Conservation (phyloP, 2,113 vertebrate species). For the Peromyscus polionotus region DNA sequence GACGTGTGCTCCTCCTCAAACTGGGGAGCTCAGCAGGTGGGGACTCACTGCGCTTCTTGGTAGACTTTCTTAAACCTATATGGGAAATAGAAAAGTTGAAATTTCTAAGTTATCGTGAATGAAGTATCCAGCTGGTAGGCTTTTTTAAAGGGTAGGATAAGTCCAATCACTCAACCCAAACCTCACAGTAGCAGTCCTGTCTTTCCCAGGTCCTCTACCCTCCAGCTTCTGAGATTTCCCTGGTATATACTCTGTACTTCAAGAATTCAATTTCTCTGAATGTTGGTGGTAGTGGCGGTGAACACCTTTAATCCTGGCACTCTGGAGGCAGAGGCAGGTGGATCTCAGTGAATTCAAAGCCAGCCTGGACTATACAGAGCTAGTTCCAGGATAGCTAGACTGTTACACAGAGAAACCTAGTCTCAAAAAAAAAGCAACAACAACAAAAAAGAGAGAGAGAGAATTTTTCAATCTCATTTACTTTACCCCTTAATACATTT, state of each 20-base stretch:
- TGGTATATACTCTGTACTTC: neutral
- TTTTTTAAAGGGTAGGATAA: neutral
- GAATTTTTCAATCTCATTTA: neutral
- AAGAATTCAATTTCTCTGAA: neutral
- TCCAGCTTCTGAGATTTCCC: neutral
- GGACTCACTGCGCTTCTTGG: conserved; percentile 99
- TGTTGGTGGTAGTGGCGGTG: too few species aligned
- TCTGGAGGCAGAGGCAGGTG: neutral
- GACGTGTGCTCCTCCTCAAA: conserved; percentile 99
- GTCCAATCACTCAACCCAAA: neutral
- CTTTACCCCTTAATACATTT: neutral
- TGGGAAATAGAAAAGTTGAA: neutral
- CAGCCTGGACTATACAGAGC: neutral
- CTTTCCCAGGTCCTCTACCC: neutral
- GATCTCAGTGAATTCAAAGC: neutral
- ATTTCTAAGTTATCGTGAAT: conserved; percentile 7
- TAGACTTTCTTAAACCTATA: conserved; percentile 97
- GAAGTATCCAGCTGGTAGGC: neutral
- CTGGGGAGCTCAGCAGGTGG: conserved; percentile 99
- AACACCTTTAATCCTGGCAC: neutral
- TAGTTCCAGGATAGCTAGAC: neutral
- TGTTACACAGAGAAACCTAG: neutral
- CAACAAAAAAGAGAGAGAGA: too few species aligned
- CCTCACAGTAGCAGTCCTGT: neutral
- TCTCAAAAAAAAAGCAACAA: too few species aligned